A percentile compares a stretch with the other conserved stretches of the same genome.
Conservation (phyloP, 2,888 invertebrate species). For the Scaptomyza parva region DNA sequence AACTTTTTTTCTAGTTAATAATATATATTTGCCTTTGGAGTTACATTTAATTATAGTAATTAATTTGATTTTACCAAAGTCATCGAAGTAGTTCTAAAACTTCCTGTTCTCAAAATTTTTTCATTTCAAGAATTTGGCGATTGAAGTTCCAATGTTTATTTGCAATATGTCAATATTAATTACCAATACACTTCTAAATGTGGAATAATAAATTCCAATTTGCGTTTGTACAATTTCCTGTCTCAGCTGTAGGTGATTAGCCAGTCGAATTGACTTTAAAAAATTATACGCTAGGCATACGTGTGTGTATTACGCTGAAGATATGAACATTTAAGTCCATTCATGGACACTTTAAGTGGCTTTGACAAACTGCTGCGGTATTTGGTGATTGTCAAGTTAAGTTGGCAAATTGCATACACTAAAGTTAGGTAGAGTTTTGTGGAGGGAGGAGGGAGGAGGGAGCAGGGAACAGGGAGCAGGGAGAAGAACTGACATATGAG, state of each 20-base stretch:
- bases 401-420: constrained; percentile 58
- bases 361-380: constrained; percentile 60
- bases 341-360: constrained; percentile 65
- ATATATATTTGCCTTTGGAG: too few species aligned
- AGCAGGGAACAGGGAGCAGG: background rate
- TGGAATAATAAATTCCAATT: constrained; percentile 6
- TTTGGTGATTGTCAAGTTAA: constrained; percentile 59
- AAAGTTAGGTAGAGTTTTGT: background rate
- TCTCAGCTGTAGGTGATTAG: constrained; percentile 36
- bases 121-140: background rate
- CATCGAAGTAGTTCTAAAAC: too few species aligned
- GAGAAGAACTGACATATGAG: constrained; percentile 14
- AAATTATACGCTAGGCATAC: constrained; percentile 37
- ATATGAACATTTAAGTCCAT: constrained; percentile 73
- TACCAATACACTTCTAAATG: background rate
- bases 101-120: background rate
- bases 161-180: background rate
- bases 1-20: too few species aligned
- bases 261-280: constrained; percentile 33
- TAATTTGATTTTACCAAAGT: too few species aligned
- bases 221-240: constrained; percentile 6
- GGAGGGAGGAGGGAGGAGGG: background rate
- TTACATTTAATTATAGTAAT: too few species aligned
- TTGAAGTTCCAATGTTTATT: background rate
- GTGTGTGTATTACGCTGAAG: constrained; percentile 37